Base-by-base conservation (phyloP, 2,888 invertebrate species). In the Drosophila greeni region DNA sequence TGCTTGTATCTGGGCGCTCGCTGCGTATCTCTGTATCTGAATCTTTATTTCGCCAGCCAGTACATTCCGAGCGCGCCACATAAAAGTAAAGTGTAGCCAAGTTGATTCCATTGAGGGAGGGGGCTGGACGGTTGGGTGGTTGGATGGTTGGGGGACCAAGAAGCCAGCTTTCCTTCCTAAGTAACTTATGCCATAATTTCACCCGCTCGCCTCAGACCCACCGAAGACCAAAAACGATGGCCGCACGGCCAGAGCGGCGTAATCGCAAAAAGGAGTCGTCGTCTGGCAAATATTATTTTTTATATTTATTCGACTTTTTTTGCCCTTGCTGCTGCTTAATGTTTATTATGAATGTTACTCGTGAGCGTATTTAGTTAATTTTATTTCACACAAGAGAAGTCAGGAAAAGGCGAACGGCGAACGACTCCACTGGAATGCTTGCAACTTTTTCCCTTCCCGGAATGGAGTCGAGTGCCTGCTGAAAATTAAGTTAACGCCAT, bases 301-400 rank as follows among this genome's bases (percentile, higher is more conserved):
- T 84, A 82, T 82, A 82, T 84, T 84, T 84, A 73, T 84, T 84
- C 68, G 66, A 68, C 67, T 69, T 81, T 68, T 71, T 70, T 69
- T 71, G 74, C 62, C 73, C 47, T 69, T 29, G 69, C 71, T 29
- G 69, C 71, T 75, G 66, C 85, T 78, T 84, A 82, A 82, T 82
- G 85, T 85, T 82, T 82, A 82, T 85, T 85, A 85, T 85, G 85
- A 82, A 82, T 82, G 82, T 84, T 85, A 78, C 82, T 82, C 82
- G 82, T 84, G 82, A 82, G 82, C 82, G 85, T 82, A 82, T 85
- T 82, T 82, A 82, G 85, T 82, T 82, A 82, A 82, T 82, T 82
- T 82, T 82, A 82, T 82, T 84, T 85, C 82, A 82, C 85, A 82
- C 82, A 78, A 82, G 82, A 85, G 82, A 72, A 84, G 82, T 58